Percentiles rank a stretch among this genome's conserved stretches.
phyloP scores from a whole-genome alignment of 2,888 invertebrate genomes.

The Molorchus minor region DNA sequence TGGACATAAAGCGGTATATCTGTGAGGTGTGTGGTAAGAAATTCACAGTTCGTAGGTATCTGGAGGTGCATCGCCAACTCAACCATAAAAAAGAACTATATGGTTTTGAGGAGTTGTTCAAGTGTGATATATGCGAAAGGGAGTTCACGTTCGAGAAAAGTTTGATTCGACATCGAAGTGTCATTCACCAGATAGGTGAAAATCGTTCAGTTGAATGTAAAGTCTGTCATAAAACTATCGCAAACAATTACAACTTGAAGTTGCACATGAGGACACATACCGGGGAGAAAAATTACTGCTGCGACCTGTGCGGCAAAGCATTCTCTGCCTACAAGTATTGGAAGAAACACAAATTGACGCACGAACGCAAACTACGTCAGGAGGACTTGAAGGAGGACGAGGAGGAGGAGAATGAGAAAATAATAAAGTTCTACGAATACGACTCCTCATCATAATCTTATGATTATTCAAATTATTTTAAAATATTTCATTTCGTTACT shows the following conservation, averaged over 20 bases:
- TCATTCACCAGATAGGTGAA: slow-evolving; percentile 53
- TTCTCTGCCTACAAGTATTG: slow-evolving; percentile 49
- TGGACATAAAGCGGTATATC: slow-evolving; percentile 51
- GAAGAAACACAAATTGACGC: slow-evolving; percentile 44
- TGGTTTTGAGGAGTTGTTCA: slow-evolving; percentile 49
- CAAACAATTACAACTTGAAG: slow-evolving; percentile 55
- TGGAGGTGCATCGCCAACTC: slow-evolving; percentile 50
- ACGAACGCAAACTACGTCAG: slow-evolving; percentile 25
- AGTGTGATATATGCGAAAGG: slow-evolving; percentile 52
- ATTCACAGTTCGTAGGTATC: slow-evolving; percentile 50
- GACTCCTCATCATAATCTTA: no score
- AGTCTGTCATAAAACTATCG: slow-evolving; percentile 51
- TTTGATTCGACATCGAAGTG: slow-evolving; percentile 52
- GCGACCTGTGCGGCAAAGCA: slow-evolving; percentile 52
- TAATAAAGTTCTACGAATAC: no score
- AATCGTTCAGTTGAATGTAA: slow-evolving; percentile 50
- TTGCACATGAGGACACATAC: slow-evolving; percentile 55
- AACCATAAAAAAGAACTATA: slow-evolving; percentile 54
- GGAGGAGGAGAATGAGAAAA: background rate
- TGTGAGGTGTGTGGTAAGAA: slow-evolving; percentile 56
- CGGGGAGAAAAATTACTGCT: slow-evolving; percentile 52
- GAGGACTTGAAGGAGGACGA: background rate
- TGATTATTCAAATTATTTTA: no score
- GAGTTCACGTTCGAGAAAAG: slow-evolving; percentile 54
- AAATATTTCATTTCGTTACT: no score